Conservation (phyloP, 2,888 invertebrate genomes). For the Gymnosoma rotundatum region DNA sequence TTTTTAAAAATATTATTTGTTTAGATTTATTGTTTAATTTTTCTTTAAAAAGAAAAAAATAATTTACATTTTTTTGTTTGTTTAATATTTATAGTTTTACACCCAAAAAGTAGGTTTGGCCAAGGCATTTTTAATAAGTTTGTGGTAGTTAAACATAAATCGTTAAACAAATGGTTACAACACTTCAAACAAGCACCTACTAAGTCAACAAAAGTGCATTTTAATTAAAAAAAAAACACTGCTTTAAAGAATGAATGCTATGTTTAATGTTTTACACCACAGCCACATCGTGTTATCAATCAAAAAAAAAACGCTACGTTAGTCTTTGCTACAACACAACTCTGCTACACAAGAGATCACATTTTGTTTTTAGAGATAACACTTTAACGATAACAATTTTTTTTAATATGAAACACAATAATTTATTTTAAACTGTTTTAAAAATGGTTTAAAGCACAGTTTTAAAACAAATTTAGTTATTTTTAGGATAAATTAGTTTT, state of each 20-base stretch:
- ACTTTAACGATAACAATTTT: conserved; percentile 43
- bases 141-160: conserved; percentile 64
- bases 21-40: conserved; percentile 25
- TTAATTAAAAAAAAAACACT: conserved; percentile 28
- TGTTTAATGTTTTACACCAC: conserved; percentile 36
- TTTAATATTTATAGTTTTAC: conserved; percentile 62
- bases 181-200: conserved; percentile 50
- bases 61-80: conserved; percentile 16
- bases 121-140: conserved; percentile 61
- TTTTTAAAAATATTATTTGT: conserved; percentile 56
- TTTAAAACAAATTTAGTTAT: too few relatives aligned
- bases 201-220: conserved; percentile 53
- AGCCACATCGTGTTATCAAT: conserved; percentile 31
- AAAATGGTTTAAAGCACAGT: neutral
- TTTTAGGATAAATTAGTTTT: conserved; percentile 11
- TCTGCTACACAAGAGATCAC: conserved; percentile 36
- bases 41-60: conserved; percentile 19
- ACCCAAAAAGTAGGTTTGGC: conserved; percentile 68
- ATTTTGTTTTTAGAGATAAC: conserved; percentile 41
- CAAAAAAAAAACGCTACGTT: conserved; percentile 26
- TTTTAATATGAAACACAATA: neutral
- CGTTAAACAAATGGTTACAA: conserved; percentile 54
- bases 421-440: neutral
- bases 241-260: conserved; percentile 52
- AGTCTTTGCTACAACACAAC: conserved; percentile 38